Evolutionary conservation across 2,113 vertebrate genomes (phyloP).

Genomic region (Hippocampus abdominalis): DNA sequence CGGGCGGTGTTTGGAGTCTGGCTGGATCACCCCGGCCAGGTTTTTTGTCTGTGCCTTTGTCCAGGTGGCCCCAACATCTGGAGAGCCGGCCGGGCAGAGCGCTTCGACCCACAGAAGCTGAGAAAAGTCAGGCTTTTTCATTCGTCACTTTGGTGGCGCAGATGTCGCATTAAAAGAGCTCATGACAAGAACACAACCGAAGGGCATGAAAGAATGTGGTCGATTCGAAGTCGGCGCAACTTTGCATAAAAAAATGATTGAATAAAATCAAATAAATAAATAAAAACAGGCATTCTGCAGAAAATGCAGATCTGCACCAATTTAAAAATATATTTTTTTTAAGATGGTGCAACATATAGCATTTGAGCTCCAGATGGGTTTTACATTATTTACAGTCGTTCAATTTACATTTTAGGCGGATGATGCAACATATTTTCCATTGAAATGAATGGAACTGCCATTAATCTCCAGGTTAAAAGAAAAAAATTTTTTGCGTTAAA

Average conservation of each 20-base stretch:
- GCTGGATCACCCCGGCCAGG: slow-evolving; percentile 57
- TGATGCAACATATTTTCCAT: too few relatives aligned
- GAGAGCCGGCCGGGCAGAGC: slow-evolving; percentile 75
- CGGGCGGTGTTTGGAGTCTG: slow-evolving; percentile 61
- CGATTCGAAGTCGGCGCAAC: not conserved
- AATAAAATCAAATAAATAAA: too few relatives aligned
- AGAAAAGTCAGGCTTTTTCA: slow-evolving; percentile 1
- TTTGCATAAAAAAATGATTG: not conserved
- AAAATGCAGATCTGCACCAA: not conserved
- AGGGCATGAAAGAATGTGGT: not conserved
- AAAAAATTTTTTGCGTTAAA: too few relatives aligned
- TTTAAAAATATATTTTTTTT: too few relatives aligned
- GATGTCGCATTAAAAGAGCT: not conserved
- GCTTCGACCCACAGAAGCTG: slow-evolving; percentile 69
- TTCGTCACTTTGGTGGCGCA: not conserved
- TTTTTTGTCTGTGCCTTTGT: slow-evolving; percentile 50
- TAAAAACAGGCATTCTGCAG: not conserved
- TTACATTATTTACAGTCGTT: too few relatives aligned
- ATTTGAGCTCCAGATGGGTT: too few relatives aligned
- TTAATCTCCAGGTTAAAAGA: too few relatives aligned
- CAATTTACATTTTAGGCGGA: too few relatives aligned
- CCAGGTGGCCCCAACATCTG: slow-evolving; percentile 87
- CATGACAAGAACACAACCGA: not conserved
- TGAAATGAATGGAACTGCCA: too few relatives aligned
- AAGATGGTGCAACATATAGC: too few relatives aligned